Conservation (phyloP, 2,888 invertebrate genomes). For the Cheilosia scutellata region DNA sequence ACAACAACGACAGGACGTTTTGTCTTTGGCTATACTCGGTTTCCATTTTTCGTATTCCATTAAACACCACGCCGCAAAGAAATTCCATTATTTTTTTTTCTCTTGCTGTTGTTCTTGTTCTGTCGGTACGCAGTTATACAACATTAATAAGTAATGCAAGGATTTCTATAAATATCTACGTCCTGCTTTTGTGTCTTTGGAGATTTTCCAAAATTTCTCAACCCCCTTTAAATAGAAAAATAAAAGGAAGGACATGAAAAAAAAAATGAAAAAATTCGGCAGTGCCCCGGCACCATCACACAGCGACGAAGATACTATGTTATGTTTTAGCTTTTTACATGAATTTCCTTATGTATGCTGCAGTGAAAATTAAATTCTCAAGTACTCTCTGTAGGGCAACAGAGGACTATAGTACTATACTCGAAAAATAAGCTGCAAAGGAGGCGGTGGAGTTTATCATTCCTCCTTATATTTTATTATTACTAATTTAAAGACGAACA, state of each 20-base stretch:
- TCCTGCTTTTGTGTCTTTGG: slow-evolving; percentile 1
- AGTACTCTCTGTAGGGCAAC: slow-evolving; percentile 45
- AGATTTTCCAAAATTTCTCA: neutral
- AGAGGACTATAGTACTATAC: neutral
- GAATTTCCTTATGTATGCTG: slow-evolving; percentile 37
- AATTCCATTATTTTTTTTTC: slow-evolving; percentile 36
- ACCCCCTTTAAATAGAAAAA: neutral
- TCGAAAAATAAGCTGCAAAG: slow-evolving; percentile 25
- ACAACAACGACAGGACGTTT: neutral
- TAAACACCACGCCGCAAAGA: slow-evolving; percentile 22
- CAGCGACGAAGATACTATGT: slow-evolving; percentile 12
- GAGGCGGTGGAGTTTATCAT: neutral
- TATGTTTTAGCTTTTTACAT: slow-evolving; percentile 7
- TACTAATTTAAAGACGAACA: slow-evolving; percentile 10
- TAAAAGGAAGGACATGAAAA: neutral
- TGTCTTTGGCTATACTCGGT: neutral
- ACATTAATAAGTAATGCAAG: slow-evolving; percentile 64
- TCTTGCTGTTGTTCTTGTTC: slow-evolving; percentile 7
- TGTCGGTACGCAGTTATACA: slow-evolving; percentile 52
- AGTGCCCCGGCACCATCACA: neutral
- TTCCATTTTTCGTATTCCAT: slow-evolving; percentile 28
- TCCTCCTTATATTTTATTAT: neutral
- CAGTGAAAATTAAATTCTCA: slow-evolving; percentile 49
- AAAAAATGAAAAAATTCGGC: neutral
- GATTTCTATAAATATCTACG: slow-evolving; percentile 19